These are phyloP conservation scores for Cephus pulcher DNA, from an alignment of 2,888 invertebrate genomes.

Conservation along the genomic window DNA sequence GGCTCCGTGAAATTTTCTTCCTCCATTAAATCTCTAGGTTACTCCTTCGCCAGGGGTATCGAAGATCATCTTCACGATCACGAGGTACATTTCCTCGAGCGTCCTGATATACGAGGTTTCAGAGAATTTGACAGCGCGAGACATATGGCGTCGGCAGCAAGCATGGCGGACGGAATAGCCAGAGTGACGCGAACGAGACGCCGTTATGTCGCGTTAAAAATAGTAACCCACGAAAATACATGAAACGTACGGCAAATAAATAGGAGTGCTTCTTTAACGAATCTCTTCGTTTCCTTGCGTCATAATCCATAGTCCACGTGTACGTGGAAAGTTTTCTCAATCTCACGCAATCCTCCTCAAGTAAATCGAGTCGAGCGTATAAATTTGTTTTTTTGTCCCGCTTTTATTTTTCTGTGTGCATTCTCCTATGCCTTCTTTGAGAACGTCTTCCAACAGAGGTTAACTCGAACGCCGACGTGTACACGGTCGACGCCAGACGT, in stretches of 20 bases:
- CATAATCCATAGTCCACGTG: background rate
- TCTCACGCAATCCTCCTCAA: background rate
- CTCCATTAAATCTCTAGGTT: background rate
- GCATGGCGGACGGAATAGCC: background rate
- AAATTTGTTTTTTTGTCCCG: background rate
- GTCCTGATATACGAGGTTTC: background rate
- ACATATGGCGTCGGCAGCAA: background rate
- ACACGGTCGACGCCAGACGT: too few species aligned
- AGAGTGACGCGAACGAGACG: background rate
- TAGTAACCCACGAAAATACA: background rate
- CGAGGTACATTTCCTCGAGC: background rate
- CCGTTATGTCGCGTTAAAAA: background rate
- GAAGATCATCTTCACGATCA: background rate
- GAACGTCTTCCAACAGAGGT: background rate
- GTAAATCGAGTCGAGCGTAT: background rate
- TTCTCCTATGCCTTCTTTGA: background rate
- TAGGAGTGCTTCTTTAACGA: background rate
- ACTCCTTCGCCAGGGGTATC: background rate
- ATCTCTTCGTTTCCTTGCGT: background rate
- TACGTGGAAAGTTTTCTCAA: background rate
- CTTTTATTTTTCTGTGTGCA: background rate
- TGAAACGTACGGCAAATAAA: background rate
- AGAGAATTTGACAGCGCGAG: background rate
- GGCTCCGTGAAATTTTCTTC: background rate
- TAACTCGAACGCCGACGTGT: background rate